phyloP scores from a whole-genome alignment of 2,888 invertebrate genomes.

The Neoaliturus tenellus region DNA sequence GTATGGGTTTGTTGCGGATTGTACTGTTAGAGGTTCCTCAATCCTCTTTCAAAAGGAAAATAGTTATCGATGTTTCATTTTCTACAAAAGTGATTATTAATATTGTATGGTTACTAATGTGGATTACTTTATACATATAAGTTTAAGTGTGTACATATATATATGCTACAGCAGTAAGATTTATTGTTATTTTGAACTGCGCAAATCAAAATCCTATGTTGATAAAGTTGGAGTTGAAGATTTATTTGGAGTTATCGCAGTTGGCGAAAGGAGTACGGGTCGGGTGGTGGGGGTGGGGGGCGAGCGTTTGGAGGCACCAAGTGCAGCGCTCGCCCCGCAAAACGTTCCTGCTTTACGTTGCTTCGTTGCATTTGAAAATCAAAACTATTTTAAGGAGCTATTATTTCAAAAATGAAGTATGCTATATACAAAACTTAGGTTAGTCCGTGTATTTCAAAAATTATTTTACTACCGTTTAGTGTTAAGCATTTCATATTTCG shows the following conservation, averaged over 20 bases:
- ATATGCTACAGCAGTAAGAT: conserved; percentile 54
- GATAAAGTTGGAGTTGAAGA: conserved; percentile 61
- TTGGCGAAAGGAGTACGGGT: conserved; percentile 47
- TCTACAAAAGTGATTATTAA: conserved; percentile 30
- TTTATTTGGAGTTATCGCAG: conserved; percentile 63
- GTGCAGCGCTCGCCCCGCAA: conserved; percentile 28
- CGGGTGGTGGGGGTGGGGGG: conserved; percentile 1
- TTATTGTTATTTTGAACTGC: conserved; percentile 62
- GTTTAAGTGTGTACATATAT: conserved; percentile 45
- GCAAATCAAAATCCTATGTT: conserved; percentile 65
- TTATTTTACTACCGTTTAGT: conserved; percentile 55
- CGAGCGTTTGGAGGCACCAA: conserved; percentile 41
- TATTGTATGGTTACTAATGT: conserved; percentile 28
- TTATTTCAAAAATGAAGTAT: conserved; percentile 45
- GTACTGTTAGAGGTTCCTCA: not conserved
- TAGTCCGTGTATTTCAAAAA: conserved; percentile 51
- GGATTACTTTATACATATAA: conserved; percentile 42
- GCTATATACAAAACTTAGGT: conserved; percentile 38
- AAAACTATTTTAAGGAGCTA: conserved; percentile 56
- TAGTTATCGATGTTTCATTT: conserved; percentile 19
- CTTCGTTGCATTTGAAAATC: conserved; percentile 53
- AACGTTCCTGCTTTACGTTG: conserved; percentile 53
- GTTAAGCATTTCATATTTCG: conserved; percentile 44
- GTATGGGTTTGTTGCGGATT: conserved; percentile 36
- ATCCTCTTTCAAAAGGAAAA: conserved; percentile 17